Percentiles rank a stretch among this genome's conserved stretches.
Conservation (phyloP, 2,797 vertebrate species). For the Lepus townsendii region DNA sequence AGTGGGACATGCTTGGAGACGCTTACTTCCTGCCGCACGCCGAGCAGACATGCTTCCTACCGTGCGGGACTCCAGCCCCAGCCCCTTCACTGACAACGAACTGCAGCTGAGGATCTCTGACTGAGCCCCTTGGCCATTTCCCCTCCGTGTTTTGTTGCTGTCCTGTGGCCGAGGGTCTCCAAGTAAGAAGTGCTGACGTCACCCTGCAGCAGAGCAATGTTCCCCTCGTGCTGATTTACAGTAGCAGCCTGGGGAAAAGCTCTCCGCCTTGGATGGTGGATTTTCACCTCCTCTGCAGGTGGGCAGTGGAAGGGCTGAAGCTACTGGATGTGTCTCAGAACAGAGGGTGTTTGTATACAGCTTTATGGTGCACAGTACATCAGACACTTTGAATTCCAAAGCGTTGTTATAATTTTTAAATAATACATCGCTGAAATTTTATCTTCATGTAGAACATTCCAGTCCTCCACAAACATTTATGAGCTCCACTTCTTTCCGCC, state of each 20-base stretch:
- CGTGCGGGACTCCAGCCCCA: not conserved
- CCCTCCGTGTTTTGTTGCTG: not conserved
- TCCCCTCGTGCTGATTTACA: not conserved
- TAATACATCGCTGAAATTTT: constrained; percentile 77
- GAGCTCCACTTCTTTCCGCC: constrained; percentile 80
- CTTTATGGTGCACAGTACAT: constrained; percentile 56
- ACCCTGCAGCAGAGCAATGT: not conserved
- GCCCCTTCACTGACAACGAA: not conserved
- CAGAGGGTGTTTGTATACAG: constrained; percentile 73
- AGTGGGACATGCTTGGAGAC: constrained; percentile 1
- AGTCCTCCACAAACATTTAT: constrained; percentile 87
- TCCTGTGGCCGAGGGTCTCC: not conserved
- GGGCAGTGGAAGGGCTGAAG: constrained; percentile 74
- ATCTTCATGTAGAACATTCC: constrained; percentile 84
- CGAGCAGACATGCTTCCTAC: not conserved
- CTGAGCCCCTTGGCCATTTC: not conserved
- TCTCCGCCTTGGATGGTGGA: not conserved
- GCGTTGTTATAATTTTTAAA: constrained; percentile 82
- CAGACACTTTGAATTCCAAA: constrained; percentile 85
- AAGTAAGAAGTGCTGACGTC: not conserved
- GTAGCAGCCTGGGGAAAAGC: not conserved
- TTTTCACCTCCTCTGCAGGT: constrained; percentile 64
- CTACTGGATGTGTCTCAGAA: constrained; percentile 61
- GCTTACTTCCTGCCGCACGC: constrained; percentile 50
- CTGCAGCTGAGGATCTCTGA: not conserved